phyloP scores from a whole-genome alignment of 2,888 invertebrate genomes.

The Digitonthophagus gazella region DNA sequence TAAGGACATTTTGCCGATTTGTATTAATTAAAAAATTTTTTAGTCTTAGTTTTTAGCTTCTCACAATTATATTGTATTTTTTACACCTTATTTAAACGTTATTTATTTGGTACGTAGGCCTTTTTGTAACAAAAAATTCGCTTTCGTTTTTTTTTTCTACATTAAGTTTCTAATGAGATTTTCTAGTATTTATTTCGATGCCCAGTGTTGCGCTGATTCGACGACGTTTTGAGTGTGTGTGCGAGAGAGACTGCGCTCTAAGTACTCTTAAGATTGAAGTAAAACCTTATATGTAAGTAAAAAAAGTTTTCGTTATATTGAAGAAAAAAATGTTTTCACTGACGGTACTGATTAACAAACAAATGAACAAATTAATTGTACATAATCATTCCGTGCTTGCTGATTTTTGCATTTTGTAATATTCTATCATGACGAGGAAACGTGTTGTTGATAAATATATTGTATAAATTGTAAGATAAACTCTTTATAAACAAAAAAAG shows the following conservation, averaged over 20 bases:
- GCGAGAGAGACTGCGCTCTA: conserved; percentile 17
- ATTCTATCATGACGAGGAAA: conserved; percentile 24
- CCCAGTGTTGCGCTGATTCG: conserved; percentile 25
- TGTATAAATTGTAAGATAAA: conserved; percentile 41
- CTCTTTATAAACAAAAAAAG: conserved; percentile 28
- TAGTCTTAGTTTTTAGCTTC: conserved; percentile 29
- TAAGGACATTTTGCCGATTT: conserved; percentile 29
- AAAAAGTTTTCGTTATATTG: conserved; percentile 3
- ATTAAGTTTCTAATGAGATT: conserved; percentile 11
- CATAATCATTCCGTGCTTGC: conserved; percentile 29
- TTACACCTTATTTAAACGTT: conserved; percentile 31
- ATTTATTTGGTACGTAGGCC: conserved; percentile 28
- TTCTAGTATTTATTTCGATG: conserved; percentile 23
- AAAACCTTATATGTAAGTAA: conserved; percentile 15
- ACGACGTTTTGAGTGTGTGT: conserved; percentile 17
- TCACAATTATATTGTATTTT: conserved; percentile 28
- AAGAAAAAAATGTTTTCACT: conserved; percentile 20
- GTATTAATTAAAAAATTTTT: conserved; percentile 28
- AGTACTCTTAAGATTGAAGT: conserved; percentile 6
- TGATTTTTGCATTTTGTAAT: conserved; percentile 27
- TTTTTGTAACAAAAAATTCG: conserved; percentile 27
- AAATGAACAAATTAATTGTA: conserved; percentile 21
- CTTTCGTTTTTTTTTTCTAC: conserved; percentile 20
- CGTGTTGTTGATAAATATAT: conserved; percentile 29
- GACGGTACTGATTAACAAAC: conserved; percentile 9